Evolutionary conservation across 2,888 invertebrate species (phyloP).

Genomic region (Caenorhabditis virilis): DNA sequence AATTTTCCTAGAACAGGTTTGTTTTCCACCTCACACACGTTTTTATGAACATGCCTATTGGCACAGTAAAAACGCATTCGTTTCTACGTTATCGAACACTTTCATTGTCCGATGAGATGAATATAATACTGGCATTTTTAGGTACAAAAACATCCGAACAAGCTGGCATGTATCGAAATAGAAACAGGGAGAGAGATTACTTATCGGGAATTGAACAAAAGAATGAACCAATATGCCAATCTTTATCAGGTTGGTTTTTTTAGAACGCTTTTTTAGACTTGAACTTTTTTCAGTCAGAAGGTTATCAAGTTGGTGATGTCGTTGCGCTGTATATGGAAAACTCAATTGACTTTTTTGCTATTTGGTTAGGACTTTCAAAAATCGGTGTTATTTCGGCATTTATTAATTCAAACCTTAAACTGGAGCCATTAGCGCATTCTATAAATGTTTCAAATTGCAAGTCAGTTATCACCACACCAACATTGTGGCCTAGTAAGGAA

Average conservation of each 20-base stretch:
- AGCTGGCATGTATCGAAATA: slow-evolving; percentile 46
- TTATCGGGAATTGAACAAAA: slow-evolving; percentile 58
- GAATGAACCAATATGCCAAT: slow-evolving; percentile 64
- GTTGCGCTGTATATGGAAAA: slow-evolving; percentile 90
- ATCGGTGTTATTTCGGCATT: slow-evolving; percentile 76
- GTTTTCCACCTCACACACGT: slow-evolving; percentile 6
- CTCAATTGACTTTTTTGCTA: slow-evolving; percentile 85
- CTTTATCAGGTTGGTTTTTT: slow-evolving; percentile 49
- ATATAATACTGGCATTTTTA: slow-evolving; percentile 8
- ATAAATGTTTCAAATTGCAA: slow-evolving; percentile 84
- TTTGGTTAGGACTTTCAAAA: slow-evolving; percentile 91
- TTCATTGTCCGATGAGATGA: not conserved
- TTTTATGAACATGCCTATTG: not conserved
- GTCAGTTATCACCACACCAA: slow-evolving; percentile 76
- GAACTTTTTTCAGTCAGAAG: slow-evolving; percentile 42
- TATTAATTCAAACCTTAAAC: slow-evolving; percentile 89
- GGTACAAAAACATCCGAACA: slow-evolving; percentile 43
- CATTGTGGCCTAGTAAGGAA: slow-evolving; percentile 56
- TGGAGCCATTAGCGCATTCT: slow-evolving; percentile 83
- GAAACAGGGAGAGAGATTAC: slow-evolving; percentile 60
- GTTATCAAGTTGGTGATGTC: slow-evolving; percentile 77
- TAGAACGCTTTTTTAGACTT: slow-evolving; percentile 3
- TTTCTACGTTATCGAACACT: too few relatives aligned
- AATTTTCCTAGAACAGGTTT: slow-evolving; percentile 59
- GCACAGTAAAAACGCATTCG: too few relatives aligned